Percentiles rank a stretch among this genome's conserved stretches.
Conservation (phyloP, 2,888 invertebrate species). For the Tetranychus truncatus region DNA sequence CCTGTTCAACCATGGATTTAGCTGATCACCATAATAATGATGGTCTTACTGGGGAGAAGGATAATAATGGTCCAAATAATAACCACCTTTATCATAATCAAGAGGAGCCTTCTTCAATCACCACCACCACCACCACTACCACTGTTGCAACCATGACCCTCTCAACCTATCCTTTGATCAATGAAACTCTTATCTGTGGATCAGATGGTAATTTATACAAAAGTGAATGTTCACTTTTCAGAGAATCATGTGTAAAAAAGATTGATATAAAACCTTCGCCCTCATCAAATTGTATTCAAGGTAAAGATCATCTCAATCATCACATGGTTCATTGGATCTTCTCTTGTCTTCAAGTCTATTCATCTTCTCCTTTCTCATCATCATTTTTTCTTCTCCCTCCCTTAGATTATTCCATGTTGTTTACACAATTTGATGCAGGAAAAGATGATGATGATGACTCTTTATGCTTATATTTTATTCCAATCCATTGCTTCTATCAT, state of each 20-base stretch:
- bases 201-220: constrained; percentile 4
- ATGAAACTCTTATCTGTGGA: not conserved
- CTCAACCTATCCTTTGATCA: not conserved
- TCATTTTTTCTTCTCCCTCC: not conserved
- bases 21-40: not conserved
- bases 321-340: not conserved
- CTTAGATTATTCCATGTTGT: not conserved
- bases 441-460: not conserved
- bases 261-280: not conserved
- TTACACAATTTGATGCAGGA: not conserved
- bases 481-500: not conserved
- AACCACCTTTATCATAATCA: not conserved
- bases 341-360: not conserved
- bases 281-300: not conserved
- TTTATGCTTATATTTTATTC: not conserved
- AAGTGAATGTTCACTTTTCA: not conserved
- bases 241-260: constrained; percentile 2
- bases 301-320: not conserved
- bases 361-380: not conserved
- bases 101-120: too few species aligned
- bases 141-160: not conserved
- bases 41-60: not conserved
- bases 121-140: too few species aligned
- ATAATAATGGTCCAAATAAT: not conserved
- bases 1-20: constrained; percentile 2